Evolutionary conservation across 2,888 invertebrate species (phyloP).

Genomic region (Tetropium fuscum): DNA sequence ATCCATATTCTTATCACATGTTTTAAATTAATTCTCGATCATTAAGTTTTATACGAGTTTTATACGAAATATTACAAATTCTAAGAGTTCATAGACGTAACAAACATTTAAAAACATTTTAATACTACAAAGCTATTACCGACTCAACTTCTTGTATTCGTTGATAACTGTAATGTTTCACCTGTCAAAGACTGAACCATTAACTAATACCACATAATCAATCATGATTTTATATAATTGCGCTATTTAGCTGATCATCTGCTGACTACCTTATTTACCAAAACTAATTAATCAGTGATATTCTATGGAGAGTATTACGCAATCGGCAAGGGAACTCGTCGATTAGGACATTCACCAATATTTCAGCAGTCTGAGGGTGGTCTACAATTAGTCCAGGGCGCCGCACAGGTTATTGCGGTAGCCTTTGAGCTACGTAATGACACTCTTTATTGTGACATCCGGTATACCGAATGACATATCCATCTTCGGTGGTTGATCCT

Average conservation of each 20-base stretch:
- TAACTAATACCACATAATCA: constrained; percentile 40
- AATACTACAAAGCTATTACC: constrained; percentile 41
- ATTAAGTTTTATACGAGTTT: no score
- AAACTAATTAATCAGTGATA: constrained; percentile 43
- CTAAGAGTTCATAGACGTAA: no score
- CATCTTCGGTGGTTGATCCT: constrained; percentile 46
- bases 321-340: constrained; percentile 29
- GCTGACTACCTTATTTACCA: constrained; percentile 47
- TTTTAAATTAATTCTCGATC: no score
- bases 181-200: constrained; percentile 37
- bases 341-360: constrained; percentile 32
- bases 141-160: constrained; percentile 37
- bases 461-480: constrained; percentile 55
- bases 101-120: no score
- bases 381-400: constrained; percentile 55
- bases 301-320: background rate
- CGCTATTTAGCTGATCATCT: constrained; percentile 45
- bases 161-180: constrained; percentile 39
- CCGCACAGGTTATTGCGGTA: constrained; percentile 54
- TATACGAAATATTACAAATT: no score
- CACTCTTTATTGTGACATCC: constrained; percentile 55
- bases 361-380: constrained; percentile 52
- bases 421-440: constrained; percentile 55
- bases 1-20: no score
- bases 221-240: constrained; percentile 47